Evolutionary conservation across 2,797 vertebrate species (phyloP).

Genomic region (Ambastaia sidthimunki): DNA sequence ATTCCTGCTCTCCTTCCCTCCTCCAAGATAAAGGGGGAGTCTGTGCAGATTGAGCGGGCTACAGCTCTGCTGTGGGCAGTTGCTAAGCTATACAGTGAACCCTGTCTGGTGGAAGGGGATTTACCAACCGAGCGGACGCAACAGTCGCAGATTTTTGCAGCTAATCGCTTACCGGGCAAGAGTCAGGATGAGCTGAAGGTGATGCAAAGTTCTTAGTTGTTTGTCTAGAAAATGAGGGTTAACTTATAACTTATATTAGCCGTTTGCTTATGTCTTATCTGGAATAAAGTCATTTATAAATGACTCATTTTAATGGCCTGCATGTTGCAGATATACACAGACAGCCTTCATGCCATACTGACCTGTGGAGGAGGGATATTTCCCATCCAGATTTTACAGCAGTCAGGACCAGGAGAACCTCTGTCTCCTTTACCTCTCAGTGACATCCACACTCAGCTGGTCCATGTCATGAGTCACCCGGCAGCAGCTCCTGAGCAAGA

Average conservation of each 20-base stretch:
- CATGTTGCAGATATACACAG: conserved; percentile 74
- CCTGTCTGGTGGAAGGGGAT: conserved; percentile 72
- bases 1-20: conserved; percentile 75
- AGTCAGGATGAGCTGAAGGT: conserved; percentile 79
- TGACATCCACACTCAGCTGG: conserved; percentile 76
- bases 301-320: background rate
- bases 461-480: conserved; percentile 66
- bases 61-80: conserved; percentile 79
- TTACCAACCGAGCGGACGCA: conserved; percentile 77
- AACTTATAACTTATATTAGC: too few species aligned
- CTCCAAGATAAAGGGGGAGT: conserved; percentile 60
- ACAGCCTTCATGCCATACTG: conserved; percentile 78
- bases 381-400: conserved; percentile 74
- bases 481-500: conserved; percentile 58
- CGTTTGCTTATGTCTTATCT: too few species aligned
- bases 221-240: too few species aligned
- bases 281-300: too few species aligned
- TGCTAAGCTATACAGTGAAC: conserved; percentile 77
- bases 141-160: conserved; percentile 78
- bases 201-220: too few species aligned
- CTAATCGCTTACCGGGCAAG: conserved; percentile 77
- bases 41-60: conserved; percentile 71
- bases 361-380: conserved; percentile 75
- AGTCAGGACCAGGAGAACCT: conserved; percentile 59
- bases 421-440: conserved; percentile 67